Conservation (phyloP, 2,113 vertebrate genomes). For the Ranitomeya imitator region DNA sequence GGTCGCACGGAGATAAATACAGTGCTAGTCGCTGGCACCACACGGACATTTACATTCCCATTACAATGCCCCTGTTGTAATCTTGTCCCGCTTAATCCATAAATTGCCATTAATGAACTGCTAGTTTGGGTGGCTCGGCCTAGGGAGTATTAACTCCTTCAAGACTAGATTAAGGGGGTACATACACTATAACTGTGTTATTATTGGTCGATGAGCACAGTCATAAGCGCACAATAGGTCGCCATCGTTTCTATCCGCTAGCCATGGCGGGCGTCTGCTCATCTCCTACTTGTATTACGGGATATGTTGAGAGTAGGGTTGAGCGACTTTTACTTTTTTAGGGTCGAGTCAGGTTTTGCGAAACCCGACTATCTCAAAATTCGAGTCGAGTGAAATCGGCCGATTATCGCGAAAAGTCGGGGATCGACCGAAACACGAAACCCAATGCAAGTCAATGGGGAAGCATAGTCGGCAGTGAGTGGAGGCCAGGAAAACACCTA, state of each 20-base stretch:
- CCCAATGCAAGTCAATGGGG: too few relatives aligned
- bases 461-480: too few relatives aligned
- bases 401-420: too few relatives aligned
- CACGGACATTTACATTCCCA: background rate
- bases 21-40: slow-evolving; percentile 74
- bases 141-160: background rate
- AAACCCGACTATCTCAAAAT: too few relatives aligned
- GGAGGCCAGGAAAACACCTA: too few relatives aligned
- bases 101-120: background rate
- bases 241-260: too few relatives aligned
- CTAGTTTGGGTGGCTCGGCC: background rate
- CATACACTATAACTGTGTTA: background rate
- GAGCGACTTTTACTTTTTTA: too few relatives aligned
- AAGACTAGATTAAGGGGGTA: background rate
- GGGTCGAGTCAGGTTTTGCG: too few relatives aligned
- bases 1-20: slow-evolving; percentile 83
- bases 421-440: too few relatives aligned
- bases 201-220: background rate
- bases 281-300: background rate
- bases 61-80: background rate
- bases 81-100: background rate
- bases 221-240: background rate
- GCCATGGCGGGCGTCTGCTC: background rate
- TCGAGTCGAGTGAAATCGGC: too few relatives aligned
- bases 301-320: slow-evolving; percentile 4